Evolutionary conservation across 2,888 invertebrate species (phyloP).

Genomic region (Dryococelus australis): DNA sequence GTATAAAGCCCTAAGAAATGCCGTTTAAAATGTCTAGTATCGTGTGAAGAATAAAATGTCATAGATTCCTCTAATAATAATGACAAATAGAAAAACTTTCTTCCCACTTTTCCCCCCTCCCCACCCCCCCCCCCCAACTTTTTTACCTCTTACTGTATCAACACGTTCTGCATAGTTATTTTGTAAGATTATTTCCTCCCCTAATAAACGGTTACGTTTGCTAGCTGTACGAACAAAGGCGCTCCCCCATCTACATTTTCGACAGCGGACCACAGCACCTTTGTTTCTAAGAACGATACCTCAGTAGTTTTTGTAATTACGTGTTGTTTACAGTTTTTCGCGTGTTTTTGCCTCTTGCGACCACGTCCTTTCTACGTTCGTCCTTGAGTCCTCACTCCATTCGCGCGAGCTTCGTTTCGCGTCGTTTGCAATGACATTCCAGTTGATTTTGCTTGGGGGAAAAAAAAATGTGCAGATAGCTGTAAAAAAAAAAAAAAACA

Average conservation of each 20-base stretch:
- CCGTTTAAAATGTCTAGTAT: neutral
- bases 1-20: neutral
- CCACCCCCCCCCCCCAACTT: neutral
- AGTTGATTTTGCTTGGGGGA: too few species aligned
- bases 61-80: neutral
- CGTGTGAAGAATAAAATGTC: neutral
- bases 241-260: neutral
- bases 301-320: slow-evolving; percentile 11
- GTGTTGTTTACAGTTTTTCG: neutral
- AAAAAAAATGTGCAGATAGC: too few species aligned
- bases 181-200: neutral
- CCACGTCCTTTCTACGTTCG: neutral
- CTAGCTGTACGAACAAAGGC: neutral
- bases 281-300: neutral
- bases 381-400: neutral
- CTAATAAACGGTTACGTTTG: neutral
- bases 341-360: too few species aligned
- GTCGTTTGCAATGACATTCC: too few species aligned
- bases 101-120: too few species aligned
- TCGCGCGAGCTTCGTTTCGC: too few species aligned
- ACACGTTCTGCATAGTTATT: neutral
- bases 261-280: neutral
- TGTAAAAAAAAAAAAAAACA: too few species aligned
- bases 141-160: neutral
- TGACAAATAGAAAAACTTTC: neutral